Base-by-base conservation (phyloP, 2,888 invertebrate genomes). In the Heliconius charithonia region DNA sequence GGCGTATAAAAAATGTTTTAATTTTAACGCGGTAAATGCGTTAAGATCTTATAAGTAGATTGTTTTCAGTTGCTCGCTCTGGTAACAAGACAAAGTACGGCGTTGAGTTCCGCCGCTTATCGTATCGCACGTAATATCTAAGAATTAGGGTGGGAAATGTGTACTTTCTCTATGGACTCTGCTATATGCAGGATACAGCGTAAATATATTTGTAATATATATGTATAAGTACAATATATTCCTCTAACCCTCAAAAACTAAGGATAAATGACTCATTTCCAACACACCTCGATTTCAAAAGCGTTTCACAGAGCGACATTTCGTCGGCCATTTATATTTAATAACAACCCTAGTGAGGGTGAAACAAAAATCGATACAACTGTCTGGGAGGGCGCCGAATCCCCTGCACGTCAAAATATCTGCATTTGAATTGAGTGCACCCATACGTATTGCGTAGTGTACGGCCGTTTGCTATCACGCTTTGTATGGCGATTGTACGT, bases 241-340 rank as follows among this genome's bases (percentile, higher is more conserved):
- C 27, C 27, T 66, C 0, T 29, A 32, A 66, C 66, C 45, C 22
- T 12, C 27, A 56, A 70, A 77, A 72, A 59, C 13, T 22, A 56
- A 59, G 25, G 59, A 72, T 37, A 72, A 72, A 72, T 72, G 72
- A 59, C 69, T 41, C 67, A 67, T 67, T 67, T 37, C 37, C 29
- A 59, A 4, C 32, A 59, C 72, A 59, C 56, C 25, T 77, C 32
- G 29, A 79, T 73, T 70, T 76, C 79, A 77, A 81, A 81, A 81
- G 78, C 81, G 79, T 81, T 77, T 81, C 75, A 79, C 67, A 69
- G 41, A 76, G 77, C 81, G 81, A 81, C 81, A 88, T 91, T 90
- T 90, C 90, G 87, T 84, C 89, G 88, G 69, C 87, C 90, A 90
- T 92, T 91, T 92, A 91, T 92, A 91, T 92, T 92, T 91, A 92